Evolutionary conservation across 1,140 invertebrate genomes (phyloP).

Genomic region (Hycleus phaleratus): DNA sequence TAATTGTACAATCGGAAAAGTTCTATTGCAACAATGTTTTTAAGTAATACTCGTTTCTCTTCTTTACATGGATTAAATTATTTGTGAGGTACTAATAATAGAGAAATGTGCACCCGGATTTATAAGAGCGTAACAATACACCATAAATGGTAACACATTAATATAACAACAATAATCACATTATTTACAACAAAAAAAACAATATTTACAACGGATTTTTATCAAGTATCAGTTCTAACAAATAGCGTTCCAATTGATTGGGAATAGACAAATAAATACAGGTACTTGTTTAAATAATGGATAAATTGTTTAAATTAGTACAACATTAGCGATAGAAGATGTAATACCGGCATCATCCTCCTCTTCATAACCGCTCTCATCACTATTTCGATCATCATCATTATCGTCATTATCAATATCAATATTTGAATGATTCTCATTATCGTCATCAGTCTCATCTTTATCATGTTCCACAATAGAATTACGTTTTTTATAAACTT

Average conservation of each 20-base stretch:
- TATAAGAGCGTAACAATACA: conserved; percentile 10
- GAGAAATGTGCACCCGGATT: conserved; percentile 11
- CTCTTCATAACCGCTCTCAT: conserved; percentile 52
- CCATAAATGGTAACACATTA: conserved; percentile 13
- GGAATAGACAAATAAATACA: too few relatives aligned
- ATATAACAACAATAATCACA: conserved; percentile 6
- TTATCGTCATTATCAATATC: conserved; percentile 24
- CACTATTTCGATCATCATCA: conserved; percentile 33
- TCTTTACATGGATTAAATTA: too few relatives aligned
- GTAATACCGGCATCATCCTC: conserved; percentile 30
- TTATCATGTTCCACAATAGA: neutral
- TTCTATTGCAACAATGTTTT: too few relatives aligned
- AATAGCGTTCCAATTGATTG: too few relatives aligned
- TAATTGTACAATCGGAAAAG: too few relatives aligned
- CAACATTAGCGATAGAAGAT: conserved; percentile 7
- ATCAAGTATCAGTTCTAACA: neutral
- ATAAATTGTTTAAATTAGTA: conserved; percentile 1
- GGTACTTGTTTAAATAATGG: neutral
- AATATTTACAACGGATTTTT: conserved; percentile 6
- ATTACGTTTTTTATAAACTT: conserved; percentile 35
- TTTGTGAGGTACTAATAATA: conserved; percentile 6
- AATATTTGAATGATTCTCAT: conserved; percentile 46
- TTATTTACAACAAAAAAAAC: conserved; percentile 1
- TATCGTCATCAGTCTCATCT: conserved; percentile 28
- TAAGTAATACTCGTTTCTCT: too few relatives aligned